A percentile compares a stretch with the other conserved stretches of the same genome.
Conservation (phyloP, 2,888 invertebrate species). For the Dromius quadrimaculatus region DNA sequence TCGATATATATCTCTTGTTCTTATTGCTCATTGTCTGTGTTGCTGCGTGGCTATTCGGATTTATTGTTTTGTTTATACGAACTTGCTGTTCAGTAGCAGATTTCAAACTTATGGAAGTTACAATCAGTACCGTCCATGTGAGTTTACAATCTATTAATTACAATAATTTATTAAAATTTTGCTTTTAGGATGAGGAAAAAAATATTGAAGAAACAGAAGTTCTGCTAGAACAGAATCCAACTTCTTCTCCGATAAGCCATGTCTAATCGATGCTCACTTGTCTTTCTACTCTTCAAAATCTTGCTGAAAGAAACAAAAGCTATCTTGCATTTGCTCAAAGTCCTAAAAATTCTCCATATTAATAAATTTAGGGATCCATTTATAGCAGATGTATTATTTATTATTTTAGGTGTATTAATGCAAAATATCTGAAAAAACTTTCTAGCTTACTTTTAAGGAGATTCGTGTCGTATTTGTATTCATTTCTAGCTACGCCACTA, state of each 20-base stretch:
- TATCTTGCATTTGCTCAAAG: too few relatives aligned
- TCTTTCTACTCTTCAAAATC: slow-evolving; percentile 3
- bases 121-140: slow-evolving; percentile 21
- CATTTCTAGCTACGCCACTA: too few relatives aligned
- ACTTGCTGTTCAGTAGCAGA: slow-evolving; percentile 56
- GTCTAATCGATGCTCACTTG: slow-evolving; percentile 25
- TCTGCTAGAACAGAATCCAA: slow-evolving; percentile 26
- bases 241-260: slow-evolving; percentile 36
- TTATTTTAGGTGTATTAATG: too few relatives aligned
- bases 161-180: neutral
- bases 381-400: too few relatives aligned
- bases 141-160: neutral
- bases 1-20: slow-evolving; percentile 45
- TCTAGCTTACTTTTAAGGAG: too few relatives aligned
- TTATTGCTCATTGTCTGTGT: slow-evolving; percentile 50
- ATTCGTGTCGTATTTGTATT: too few relatives aligned
- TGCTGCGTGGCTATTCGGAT: slow-evolving; percentile 57
- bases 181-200: neutral
- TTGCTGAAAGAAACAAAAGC: neutral
- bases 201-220: slow-evolving; percentile 38
- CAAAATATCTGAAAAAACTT: too few relatives aligned
- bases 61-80: slow-evolving; percentile 57
- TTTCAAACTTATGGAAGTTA: slow-evolving; percentile 55
- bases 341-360: too few relatives aligned
- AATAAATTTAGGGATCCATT: too few relatives aligned